Evolutionary conservation across 2,113 vertebrate genomes (phyloP).

Genomic region (Pleuronectes platessa): DNA sequence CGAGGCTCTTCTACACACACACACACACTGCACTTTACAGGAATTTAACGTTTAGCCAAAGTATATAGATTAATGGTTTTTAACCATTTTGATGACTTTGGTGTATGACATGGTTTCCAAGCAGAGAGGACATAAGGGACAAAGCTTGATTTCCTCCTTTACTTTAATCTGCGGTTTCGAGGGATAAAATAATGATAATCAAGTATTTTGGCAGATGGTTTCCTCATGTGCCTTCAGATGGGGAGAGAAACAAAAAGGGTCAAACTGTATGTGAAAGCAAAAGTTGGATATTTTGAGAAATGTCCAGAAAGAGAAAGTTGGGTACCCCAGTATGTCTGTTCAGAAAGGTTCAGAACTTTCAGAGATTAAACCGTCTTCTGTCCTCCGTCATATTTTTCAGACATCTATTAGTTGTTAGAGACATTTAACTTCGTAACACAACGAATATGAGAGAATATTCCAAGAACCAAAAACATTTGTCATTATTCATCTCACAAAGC

Average conservation of each 20-base stretch:
- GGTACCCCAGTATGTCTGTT: no score
- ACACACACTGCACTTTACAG: constrained; percentile 70
- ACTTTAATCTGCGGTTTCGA: background rate
- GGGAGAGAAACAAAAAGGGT: constrained; percentile 22
- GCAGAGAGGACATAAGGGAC: constrained; percentile 32
- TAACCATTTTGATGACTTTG: constrained; percentile 14
- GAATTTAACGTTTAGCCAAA: constrained; percentile 68
- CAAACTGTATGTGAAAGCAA: background rate
- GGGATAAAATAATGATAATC: background rate
- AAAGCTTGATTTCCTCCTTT: background rate
- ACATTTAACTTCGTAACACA: no score
- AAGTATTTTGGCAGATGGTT: constrained; percentile 24
- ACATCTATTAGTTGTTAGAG: no score
- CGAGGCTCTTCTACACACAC: constrained; percentile 7
- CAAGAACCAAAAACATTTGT: no score
- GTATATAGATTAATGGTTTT: constrained; percentile 49
- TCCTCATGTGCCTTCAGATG: constrained; percentile 63
- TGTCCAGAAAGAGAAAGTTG: background rate
- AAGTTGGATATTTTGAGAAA: constrained; percentile 17
- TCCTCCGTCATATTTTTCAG: no score
- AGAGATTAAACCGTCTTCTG: no score
- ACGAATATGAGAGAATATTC: no score
- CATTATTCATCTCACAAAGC: no score
- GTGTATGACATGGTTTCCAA: background rate
- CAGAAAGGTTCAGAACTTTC: no score